phyloP scores from a whole-genome alignment of 2,113 vertebrate species.

The Panurus biarmicus region DNA sequence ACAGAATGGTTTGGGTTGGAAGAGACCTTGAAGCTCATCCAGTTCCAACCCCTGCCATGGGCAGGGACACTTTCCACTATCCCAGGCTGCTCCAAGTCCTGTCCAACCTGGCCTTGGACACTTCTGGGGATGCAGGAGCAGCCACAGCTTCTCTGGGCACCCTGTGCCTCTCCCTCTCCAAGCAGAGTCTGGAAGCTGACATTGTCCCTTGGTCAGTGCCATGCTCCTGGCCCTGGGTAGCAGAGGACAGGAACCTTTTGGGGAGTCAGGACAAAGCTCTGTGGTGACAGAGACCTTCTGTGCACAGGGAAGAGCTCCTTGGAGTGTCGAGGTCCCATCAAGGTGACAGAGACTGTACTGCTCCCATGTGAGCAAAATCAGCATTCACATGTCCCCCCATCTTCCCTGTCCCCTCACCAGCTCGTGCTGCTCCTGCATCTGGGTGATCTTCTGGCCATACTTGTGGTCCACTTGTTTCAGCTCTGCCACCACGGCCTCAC shows the following conservation, averaged over 20 bases:
- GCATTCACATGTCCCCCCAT: not conserved
- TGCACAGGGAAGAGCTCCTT: not conserved
- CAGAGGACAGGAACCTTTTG: not conserved
- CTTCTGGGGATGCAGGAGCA: not conserved
- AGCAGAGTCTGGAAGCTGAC: not conserved
- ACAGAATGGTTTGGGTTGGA: not conserved
- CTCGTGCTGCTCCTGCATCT: constrained; percentile 90
- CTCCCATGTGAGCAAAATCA: not conserved
- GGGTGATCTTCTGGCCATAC: constrained; percentile 80
- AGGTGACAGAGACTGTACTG: not conserved
- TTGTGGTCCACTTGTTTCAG: constrained; percentile 88
- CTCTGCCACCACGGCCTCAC: constrained; percentile 81
- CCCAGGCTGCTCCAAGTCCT: not conserved
- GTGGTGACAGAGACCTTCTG: accelerated
- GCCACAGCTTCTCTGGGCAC: not conserved
- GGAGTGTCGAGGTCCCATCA: accelerated
- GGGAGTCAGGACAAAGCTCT: not conserved
- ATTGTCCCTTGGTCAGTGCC: not conserved
- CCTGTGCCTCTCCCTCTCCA: not conserved
- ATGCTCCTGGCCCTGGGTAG: not conserved
- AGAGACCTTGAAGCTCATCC: not conserved
- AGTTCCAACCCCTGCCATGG: not conserved
- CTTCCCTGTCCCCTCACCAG: constrained; percentile 73
- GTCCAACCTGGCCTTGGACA: not conserved
- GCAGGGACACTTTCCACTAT: not conserved